Base-by-base conservation (phyloP, 1,140 invertebrate species). In the Bombus polaris region DNA sequence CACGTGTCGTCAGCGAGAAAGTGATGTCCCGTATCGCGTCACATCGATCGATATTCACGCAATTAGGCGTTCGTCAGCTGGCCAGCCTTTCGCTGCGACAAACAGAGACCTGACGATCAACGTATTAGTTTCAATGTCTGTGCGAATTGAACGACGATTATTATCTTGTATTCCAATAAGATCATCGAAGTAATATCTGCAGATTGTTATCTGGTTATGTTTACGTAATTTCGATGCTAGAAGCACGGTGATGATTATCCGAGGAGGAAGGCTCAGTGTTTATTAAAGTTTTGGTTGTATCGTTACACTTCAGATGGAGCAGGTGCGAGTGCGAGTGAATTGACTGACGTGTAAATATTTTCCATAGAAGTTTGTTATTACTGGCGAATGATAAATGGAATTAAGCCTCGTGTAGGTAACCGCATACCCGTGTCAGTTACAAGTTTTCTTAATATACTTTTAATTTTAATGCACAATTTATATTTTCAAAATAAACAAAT, bases 21-120 rank as follows among this genome's bases (percentile, higher is more conserved):
- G 66, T 65, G 83, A 90, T 82, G 82, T 79, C 70, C 81, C 37
- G 57, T 73, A 66, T 81, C 75, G 44, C 76, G 6, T 53, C 6
- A 8, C 80, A 78, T 84, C 80, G 89, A 86, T 90, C 86, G 86
- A 90, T 90, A 90, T 88, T 83, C 68, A 44, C 59, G 86, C 70
- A 90, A 90, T 90, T 90, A 90, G 83, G 73, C 88, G 80, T 85
- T 81, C 81, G 86, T 90, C 83, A 73, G 80, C 88, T 83, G 80
- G 81, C 42, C 68, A 68, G 44, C 73, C 68, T 72, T 39, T 25
- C 18, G 32, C 4, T 32, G 39, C 57, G 62, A 70, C 42, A 37
- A 73, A 18, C 79, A 53, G 15, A 87, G 57, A 66, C 70, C 66
- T 76, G 59, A 87, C 32, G 0, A 15, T 8, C n/a, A 32, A 66